phyloP scores from a whole-genome alignment of 2,797 vertebrate species.

The Falco cherrug region DNA sequence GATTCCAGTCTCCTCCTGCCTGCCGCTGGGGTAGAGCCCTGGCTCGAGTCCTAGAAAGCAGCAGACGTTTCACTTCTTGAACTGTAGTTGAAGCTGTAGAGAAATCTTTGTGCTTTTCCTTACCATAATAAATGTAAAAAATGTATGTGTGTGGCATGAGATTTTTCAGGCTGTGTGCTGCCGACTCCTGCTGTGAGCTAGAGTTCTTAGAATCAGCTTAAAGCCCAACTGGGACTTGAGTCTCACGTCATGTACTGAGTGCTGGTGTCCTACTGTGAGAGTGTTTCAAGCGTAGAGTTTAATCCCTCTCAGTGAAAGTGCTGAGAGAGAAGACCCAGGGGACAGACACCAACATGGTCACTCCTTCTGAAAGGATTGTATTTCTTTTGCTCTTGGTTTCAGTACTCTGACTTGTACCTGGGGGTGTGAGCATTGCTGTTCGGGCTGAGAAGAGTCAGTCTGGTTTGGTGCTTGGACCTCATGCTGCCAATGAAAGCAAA shows the following conservation, averaged over 20 bases:
- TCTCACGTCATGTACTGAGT: background rate
- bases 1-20: background rate
- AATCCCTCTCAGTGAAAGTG: background rate
- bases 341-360: background rate
- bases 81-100: background rate
- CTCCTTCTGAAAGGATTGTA: background rate
- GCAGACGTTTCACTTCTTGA: rapidly evolving
- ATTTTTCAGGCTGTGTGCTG: background rate
- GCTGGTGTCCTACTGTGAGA: background rate
- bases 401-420: background rate
- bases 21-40: background rate
- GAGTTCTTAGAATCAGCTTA: background rate
- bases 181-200: background rate
- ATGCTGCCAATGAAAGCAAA: background rate
- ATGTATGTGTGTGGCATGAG: background rate
- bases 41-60: background rate
- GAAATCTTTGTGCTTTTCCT: background rate
- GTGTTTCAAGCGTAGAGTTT: background rate
- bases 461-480: background rate
- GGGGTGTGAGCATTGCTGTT: background rate
- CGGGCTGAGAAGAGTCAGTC: background rate
- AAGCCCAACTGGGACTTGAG: background rate
- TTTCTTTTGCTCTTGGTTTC: background rate
- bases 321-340: background rate
- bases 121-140: background rate